Conservation (phyloP, 1,140 invertebrate genomes). For the Pomacea maculata region DNA sequence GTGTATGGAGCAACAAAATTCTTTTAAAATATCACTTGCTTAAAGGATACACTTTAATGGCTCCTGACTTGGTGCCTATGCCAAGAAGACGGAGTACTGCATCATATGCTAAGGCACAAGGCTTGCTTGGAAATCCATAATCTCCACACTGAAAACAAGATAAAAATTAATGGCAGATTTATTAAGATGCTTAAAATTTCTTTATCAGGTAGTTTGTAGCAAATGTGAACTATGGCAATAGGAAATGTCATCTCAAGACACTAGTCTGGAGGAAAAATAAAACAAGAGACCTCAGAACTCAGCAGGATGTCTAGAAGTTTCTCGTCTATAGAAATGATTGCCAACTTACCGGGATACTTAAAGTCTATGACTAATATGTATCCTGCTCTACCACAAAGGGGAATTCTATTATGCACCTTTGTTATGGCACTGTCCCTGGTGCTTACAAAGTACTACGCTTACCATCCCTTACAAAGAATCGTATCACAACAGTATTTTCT, state of each 20-base stretch:
- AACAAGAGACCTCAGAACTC: background rate
- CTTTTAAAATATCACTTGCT: slow-evolving; percentile 1
- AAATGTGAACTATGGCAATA: background rate
- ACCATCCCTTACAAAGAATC: no score
- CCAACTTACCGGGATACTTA: no score
- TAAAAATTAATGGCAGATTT: slow-evolving; percentile 8
- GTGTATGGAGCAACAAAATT: background rate
- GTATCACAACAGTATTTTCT: no score
- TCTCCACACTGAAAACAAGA: slow-evolving; percentile 83
- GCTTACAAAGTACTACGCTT: no score
- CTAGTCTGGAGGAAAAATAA: background rate
- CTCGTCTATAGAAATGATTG: no score
- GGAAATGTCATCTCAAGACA: background rate
- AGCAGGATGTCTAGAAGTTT: no score
- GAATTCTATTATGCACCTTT: no score
- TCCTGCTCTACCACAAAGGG: no score
- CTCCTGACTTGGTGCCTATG: slow-evolving; percentile 88
- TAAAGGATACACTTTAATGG: slow-evolving; percentile 83
- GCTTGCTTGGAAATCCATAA: slow-evolving; percentile 91
- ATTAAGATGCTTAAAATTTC: background rate
- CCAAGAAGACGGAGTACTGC: slow-evolving; percentile 85
- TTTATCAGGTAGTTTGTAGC: no score
- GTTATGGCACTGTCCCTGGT: no score
- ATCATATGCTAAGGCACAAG: slow-evolving; percentile 83
- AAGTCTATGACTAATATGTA: no score